Evolutionary conservation across 2,113 vertebrate genomes (phyloP), one percentile per base, ranked within the genome.

Genomic region (Phyllostomus discolor): DNA sequence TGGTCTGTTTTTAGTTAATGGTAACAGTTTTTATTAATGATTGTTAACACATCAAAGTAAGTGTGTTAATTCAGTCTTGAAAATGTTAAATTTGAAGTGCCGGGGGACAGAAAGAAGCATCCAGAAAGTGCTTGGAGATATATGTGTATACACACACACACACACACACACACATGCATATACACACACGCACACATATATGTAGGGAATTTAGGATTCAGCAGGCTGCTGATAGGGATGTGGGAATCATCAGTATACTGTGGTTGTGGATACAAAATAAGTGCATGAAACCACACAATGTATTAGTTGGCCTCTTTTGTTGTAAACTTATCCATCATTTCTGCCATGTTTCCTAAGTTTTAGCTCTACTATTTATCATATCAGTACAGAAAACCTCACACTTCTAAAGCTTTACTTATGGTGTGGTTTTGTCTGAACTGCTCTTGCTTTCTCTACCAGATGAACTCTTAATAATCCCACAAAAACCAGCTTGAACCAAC

Each of bases 1-100:
- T 66, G 12, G 86, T 78, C 38, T 91, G 20, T 81, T 93, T 91
- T 85, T 95, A 88, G 75, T 87, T 64, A 73, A 96, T 50, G 20
- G 31, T 33, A 19, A 78, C 16, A 67, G 6, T 86, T 62, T 88
- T 93, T 59, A n/a, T 88, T 96, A 93, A 33, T 94, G 64, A 50
- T 54, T 52, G 10, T n/a, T 48, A 96, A 14, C 33, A 62, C 5
- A 33, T 59, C 31, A 57, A 75, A 46, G 19, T 79, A 20, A 88
- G 28, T 31, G 0, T 91, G 22, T 75, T 90, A 41, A 19, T 90
- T 89, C n/a, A 69, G 0, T 76, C 59, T 79, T 93, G 9, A 92
- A 95, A 93, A 88, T 59, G 24, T 86, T 69, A 72, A 72, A 84
- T 75, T 79, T 94, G 52, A 81, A 28, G 1, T 66, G 17, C 22